A percentile compares a stretch with the other conserved stretches of the same genome.
Evolutionary conservation across 2,113 vertebrate species (phyloP).

Genomic region (Caretta caretta): DNA sequence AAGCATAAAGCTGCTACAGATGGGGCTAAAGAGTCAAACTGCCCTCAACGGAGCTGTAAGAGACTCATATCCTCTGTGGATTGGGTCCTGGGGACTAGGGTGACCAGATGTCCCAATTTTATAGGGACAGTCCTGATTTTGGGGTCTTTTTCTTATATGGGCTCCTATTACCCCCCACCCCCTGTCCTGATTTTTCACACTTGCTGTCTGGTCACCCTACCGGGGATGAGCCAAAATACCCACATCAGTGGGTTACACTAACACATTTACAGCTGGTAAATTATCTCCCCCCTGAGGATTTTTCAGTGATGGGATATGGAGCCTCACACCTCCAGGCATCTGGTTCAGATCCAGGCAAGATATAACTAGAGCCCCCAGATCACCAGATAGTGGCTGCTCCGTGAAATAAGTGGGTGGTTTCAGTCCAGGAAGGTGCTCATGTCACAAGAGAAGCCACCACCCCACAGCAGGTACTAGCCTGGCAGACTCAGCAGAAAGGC

Average conservation of each 20-base stretch:
- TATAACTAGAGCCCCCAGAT: background rate
- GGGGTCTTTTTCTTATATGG: no score
- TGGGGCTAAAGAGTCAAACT: background rate
- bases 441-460: background rate
- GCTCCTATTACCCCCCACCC: no score
- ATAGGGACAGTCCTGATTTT: no score
- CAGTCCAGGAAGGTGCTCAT: background rate
- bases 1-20: background rate
- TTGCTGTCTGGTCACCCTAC: no score
- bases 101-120: no score
- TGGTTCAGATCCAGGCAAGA: background rate
- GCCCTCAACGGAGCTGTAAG: background rate
- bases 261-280: background rate
- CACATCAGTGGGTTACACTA: background rate
- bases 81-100: background rate
- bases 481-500: background rate
- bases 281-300: background rate
- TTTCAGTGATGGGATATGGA: background rate
- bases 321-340: background rate
- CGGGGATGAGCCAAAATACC: background rate
- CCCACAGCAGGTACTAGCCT: background rate
- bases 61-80: background rate
- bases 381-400: background rate
- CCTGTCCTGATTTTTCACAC: no score
- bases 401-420: background rate